Conservation (phyloP, 2,888 invertebrate genomes). For the Tinea pellionella region DNA sequence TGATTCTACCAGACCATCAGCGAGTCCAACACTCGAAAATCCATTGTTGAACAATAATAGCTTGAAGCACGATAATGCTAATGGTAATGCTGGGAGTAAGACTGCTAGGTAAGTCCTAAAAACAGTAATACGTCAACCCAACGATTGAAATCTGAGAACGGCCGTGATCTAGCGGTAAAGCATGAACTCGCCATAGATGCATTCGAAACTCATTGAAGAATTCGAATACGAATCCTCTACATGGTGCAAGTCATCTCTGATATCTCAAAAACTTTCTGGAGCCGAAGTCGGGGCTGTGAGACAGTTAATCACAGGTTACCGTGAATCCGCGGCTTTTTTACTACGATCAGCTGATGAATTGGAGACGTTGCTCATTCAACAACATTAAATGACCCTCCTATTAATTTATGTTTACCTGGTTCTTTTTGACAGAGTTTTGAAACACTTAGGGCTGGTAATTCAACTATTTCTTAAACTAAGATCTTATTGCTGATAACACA, state of each 20-base stretch:
- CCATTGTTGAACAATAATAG: constrained; percentile 54
- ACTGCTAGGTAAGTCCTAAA: constrained; percentile 44
- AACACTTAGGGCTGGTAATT: too few relatives aligned
- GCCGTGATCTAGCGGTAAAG: too few relatives aligned
- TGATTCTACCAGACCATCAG: constrained; percentile 45
- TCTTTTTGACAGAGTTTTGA: background rate
- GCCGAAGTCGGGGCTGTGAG: constrained; percentile 94
- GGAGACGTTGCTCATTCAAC: constrained; percentile 88
- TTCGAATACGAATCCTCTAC: constrained; percentile 38
- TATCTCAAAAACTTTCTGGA: constrained; percentile 71
- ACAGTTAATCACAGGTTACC: constrained; percentile 94
- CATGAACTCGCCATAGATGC: too few relatives aligned
- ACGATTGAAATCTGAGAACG: too few relatives aligned
- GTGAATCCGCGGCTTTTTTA: constrained; percentile 96
- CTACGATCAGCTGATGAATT: constrained; percentile 95
- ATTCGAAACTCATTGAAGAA: constrained; percentile 89
- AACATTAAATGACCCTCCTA: constrained; percentile 68
- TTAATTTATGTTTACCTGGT: constrained; percentile 11
- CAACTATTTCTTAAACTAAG: too few relatives aligned
- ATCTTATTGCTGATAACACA: too few relatives aligned
- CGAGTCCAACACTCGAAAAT: constrained; percentile 48
- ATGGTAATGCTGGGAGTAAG: constrained; percentile 61
- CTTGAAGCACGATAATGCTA: constrained; percentile 58
- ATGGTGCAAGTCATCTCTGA: constrained; percentile 31
- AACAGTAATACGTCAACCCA: too few relatives aligned